Conservation (phyloP, 1,140 invertebrate species). For the Caenorhabditis tropicalis region DNA sequence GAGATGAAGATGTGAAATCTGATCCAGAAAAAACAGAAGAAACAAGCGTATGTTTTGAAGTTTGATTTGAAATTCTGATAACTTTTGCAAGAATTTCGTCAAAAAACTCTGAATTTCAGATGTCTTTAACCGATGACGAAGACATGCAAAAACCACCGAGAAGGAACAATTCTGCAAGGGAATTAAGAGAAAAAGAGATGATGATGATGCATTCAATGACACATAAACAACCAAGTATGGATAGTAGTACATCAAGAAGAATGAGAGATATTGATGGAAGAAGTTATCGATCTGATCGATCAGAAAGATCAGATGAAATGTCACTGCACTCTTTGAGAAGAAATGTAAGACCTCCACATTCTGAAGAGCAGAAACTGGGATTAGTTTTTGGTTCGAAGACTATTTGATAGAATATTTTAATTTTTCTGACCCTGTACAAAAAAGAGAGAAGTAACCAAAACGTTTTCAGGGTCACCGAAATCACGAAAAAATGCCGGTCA, state of each 20-base stretch:
- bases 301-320: conserved; percentile 71
- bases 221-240: conserved; percentile 49
- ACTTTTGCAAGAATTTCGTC: not conserved
- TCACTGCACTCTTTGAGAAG: conserved; percentile 69
- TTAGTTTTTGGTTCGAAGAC: no score
- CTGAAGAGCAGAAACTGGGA: not conserved
- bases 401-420: no score
- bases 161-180: conserved; percentile 18
- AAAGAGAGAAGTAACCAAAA: no score
- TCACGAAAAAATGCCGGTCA: conserved; percentile 71
- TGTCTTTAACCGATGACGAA: conserved; percentile 64
- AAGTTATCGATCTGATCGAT: conserved; percentile 65
- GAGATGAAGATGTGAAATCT: conserved; percentile 39
- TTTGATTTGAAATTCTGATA: not conserved
- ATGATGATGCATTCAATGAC: conserved; percentile 37
- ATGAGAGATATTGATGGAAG: conserved; percentile 63
- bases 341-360: not conserved
- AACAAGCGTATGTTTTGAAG: conserved; percentile 53
- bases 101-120: conserved; percentile 46
- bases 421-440: no score
- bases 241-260: conserved; percentile 51
- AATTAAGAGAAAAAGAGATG: conserved; percentile 29
- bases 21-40: conserved; percentile 59
- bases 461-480: conserved; percentile 50
- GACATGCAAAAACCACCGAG: conserved; percentile 55